Base-by-base conservation (phyloP, 1,140 invertebrate species). In the Antheraea pernyi region DNA sequence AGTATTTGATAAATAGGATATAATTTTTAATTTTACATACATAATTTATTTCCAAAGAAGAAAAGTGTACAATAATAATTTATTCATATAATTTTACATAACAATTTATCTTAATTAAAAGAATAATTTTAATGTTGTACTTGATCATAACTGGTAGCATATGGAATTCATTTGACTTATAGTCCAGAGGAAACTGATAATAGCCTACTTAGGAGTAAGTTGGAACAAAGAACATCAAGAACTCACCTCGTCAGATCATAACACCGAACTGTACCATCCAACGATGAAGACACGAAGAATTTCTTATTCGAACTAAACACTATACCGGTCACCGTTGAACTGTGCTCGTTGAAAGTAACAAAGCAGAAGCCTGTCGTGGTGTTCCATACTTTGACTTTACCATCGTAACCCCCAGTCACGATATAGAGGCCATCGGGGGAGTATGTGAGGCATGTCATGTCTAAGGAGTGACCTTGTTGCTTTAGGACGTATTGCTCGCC, bases 331-430 rank as follows among this genome's bases (percentile, higher is more conserved):
- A 99, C 94, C 0, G 95, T 93, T 5, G 96, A 96, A 0, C 95
- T 95, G 86, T 99, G 99, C 76, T 99, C 98, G 67, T 90, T 94
- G 85, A 99, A 99, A 0, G 98, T 99, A 0, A 99, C 96, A 84
- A 98, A 97, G 92, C 98, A 99, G 91, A 99, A 99, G 0, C 98
- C 97, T 72, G 94, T 96, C 46, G 93, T 93, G 0, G 96, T 96
- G 82, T 98, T 99, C 99, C 99, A 99, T 10, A 99, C 89, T 92
- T 99, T 99, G 0, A 99, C 96, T 93, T 99, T 99, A 0, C 97
- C 98, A 92, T 99, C 98, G 79, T 98, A 96, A 0, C 98, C 98
- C 9, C 99, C 99, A 0, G 98, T 99, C 0, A 96, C 97, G 60
- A 99, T 95, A 76, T 96, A 96, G 75, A 97, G 95, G 0, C 98